Conservation (phyloP, 2,113 vertebrate species). For the mouse (Mus musculus) region DNA sequence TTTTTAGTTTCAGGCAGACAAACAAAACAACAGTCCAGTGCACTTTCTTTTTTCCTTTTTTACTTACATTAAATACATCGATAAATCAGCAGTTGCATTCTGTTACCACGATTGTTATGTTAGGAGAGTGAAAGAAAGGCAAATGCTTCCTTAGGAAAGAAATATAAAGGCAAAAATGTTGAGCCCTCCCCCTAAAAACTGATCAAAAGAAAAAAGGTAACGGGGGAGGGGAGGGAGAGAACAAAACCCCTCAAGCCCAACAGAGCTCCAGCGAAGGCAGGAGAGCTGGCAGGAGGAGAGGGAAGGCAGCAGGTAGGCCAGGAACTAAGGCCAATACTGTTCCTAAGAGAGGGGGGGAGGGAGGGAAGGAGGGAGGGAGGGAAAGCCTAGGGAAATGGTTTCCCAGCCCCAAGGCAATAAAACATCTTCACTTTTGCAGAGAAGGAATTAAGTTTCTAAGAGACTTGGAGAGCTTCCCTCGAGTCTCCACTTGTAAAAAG, state of each 20-base stretch:
- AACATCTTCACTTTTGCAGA: slow-evolving; percentile 53
- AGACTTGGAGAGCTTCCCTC: slow-evolving; percentile 48
- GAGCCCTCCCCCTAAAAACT: background rate
- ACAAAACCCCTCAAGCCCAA: slow-evolving; percentile 31
- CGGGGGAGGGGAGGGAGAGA: background rate
- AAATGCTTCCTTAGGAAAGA: slow-evolving; percentile 79
- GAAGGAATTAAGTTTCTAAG: slow-evolving; percentile 52
- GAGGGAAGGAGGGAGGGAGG: background rate
- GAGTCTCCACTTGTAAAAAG: slow-evolving; percentile 60
- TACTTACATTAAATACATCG: slow-evolving; percentile 90
- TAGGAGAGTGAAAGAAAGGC: slow-evolving; percentile 71
- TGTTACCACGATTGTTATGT: slow-evolving; percentile 87
- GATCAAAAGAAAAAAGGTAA: slow-evolving; percentile 59
- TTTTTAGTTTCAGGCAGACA: slow-evolving; percentile 39
- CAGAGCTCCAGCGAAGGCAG: slow-evolving; percentile 68
- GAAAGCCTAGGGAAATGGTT: background rate
- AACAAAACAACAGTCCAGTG: slow-evolving; percentile 79
- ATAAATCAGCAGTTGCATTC: slow-evolving; percentile 85
- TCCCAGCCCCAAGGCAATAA: slow-evolving; percentile 60
- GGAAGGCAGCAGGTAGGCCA: slow-evolving; percentile 64
- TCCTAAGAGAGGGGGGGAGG: background rate
- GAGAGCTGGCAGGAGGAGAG: slow-evolving; percentile 61
- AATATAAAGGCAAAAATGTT: background rate
- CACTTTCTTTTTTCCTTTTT: slow-evolving; percentile 80
- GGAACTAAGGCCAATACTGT: slow-evolving; percentile 70